Evolutionary conservation across 2,797 vertebrate genomes (phyloP).

Genomic region (Alfaro cultratus): DNA sequence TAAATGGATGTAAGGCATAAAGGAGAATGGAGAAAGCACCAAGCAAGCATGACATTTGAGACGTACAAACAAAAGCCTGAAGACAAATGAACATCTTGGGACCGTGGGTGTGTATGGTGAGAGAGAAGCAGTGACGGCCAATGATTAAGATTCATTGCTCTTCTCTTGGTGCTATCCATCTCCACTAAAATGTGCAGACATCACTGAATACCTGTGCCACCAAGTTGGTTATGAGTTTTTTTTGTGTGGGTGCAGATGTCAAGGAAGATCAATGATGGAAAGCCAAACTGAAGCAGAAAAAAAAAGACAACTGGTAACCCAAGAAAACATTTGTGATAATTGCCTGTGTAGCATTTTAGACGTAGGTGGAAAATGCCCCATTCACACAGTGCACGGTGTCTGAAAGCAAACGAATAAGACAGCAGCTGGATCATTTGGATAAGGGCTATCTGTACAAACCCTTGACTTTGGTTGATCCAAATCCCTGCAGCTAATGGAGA

Average conservation of each 20-base stretch:
- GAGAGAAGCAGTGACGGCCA: conserved; percentile 27
- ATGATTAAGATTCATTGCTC: conserved; percentile 70
- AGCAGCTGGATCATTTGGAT: background rate
- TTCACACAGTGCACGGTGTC: background rate
- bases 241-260: conserved; percentile 46
- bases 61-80: conserved; percentile 35
- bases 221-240: conserved; percentile 28
- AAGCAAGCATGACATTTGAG: conserved; percentile 14
- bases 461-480: background rate
- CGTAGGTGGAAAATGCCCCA: conserved; percentile 5
- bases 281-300: conserved; percentile 23
- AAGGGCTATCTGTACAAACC: background rate
- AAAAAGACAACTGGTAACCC: conserved; percentile 32
- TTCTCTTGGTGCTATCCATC: conserved; percentile 59
- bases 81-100: conserved; percentile 48
- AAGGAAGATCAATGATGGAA: conserved; percentile 32
- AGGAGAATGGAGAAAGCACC: conserved; percentile 5
- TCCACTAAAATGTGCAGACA: conserved; percentile 48
- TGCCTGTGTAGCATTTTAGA: conserved; percentile 12
- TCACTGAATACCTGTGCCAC: conserved; percentile 39
- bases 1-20: conserved; percentile 26
- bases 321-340: conserved; percentile 20
- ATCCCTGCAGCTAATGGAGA: background rate
- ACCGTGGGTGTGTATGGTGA: conserved; percentile 43
- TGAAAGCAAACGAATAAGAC: background rate